Conservation (phyloP, 2,888 invertebrate species). For the Cataglyphis cursor region DNA sequence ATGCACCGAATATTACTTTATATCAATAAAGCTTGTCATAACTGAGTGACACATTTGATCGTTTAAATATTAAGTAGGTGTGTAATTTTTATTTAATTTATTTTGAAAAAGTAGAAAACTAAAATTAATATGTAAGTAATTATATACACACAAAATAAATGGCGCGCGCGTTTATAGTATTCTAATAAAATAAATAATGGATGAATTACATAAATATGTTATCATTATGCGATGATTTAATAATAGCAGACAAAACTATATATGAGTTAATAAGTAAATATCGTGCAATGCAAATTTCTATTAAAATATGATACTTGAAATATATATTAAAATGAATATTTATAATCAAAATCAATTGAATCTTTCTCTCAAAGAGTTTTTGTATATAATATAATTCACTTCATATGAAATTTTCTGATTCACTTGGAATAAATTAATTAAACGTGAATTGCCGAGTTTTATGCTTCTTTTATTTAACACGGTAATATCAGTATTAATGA, state of each 20-base stretch:
- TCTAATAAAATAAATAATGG: too few species aligned
- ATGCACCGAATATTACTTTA: too few species aligned
- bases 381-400: not conserved
- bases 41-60: too few species aligned
- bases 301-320: not conserved
- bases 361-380: not conserved
- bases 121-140: too few species aligned
- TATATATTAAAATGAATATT: not conserved
- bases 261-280: not conserved
- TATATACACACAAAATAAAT: too few species aligned
- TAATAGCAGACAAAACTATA: too few species aligned
- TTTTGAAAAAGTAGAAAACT: too few species aligned
- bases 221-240: not conserved
- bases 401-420: not conserved
- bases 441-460: not conserved
- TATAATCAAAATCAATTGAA: not conserved
- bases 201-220: not conserved
- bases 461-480: conserved; percentile 25
- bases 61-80: too few species aligned
- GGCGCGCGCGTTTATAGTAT: too few species aligned
- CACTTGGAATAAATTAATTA: not conserved
- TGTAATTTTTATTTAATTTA: too few species aligned
- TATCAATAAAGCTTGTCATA: too few species aligned
- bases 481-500: not conserved
- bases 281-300: not conserved